Percentiles rank a stretch among this genome's conserved stretches.
phyloP scores from a whole-genome alignment of 2,888 invertebrate genomes.

The Lepidocyrtoides sp. region DNA sequence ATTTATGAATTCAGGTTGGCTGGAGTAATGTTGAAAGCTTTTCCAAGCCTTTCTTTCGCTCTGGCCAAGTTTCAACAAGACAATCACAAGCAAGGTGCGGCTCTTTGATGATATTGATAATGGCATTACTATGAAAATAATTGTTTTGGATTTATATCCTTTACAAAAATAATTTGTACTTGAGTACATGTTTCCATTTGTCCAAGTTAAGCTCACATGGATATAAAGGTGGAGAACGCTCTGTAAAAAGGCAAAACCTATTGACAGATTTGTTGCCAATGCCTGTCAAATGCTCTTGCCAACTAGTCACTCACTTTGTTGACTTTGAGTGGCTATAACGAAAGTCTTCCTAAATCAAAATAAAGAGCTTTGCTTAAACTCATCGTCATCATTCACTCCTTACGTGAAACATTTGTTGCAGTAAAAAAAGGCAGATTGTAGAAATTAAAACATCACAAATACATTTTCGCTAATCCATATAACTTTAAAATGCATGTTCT shows the following conservation, averaged over 20 bases:
- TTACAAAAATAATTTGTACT: not conserved
- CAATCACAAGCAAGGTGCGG: slow-evolving; percentile 25
- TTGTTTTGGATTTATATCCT: slow-evolving; percentile 8
- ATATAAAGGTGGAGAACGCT: slow-evolving; percentile 4
- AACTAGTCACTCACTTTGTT: slow-evolving; percentile 13
- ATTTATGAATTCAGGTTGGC: not conserved
- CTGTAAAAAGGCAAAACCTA: slow-evolving; percentile 1
- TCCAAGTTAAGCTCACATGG: not conserved
- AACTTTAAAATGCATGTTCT: not conserved
- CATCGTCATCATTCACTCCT: not conserved
- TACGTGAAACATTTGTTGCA: not conserved
- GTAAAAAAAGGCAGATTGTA: not conserved
- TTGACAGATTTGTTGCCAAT: slow-evolving; percentile 41
- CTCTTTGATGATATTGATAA: slow-evolving; percentile 27
- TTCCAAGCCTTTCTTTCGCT: not conserved
- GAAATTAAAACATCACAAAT: slow-evolving; percentile 10
- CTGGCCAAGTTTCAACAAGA: slow-evolving; percentile 31
- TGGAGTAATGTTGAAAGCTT: slow-evolving; percentile 5
- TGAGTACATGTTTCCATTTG: not conserved
- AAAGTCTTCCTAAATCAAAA: slow-evolving; percentile 1
- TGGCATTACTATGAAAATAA: not conserved
- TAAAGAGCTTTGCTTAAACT: not conserved
- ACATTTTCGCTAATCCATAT: not conserved
- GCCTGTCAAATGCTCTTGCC: slow-evolving; percentile 7
- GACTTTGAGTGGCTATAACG: not conserved